Percentiles rank a stretch among this genome's conserved stretches.
These are phyloP conservation scores for Drosophila ercepeae DNA, from an alignment of 1,140 invertebrate species.

Conservation along the genomic window DNA sequence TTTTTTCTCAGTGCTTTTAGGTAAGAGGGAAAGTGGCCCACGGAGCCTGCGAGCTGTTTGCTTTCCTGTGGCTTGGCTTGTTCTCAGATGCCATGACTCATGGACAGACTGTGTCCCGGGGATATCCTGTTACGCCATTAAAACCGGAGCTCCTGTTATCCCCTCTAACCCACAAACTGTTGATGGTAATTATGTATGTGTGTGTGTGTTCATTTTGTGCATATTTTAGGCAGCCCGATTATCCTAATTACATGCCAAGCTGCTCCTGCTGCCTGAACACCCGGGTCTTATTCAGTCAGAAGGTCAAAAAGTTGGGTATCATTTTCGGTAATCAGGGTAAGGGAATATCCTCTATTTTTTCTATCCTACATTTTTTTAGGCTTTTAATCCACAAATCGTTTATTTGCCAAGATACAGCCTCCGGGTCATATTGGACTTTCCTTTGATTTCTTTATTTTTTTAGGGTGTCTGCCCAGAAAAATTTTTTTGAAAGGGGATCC, in stretches of 20 bases:
- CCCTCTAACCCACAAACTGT: constrained; percentile 52
- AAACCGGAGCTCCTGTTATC: constrained; percentile 26
- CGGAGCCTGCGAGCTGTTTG: constrained; percentile 20
- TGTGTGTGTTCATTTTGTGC: constrained; percentile 37
- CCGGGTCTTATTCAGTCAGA: not conserved
- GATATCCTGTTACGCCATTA: constrained; percentile 50
- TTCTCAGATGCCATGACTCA: constrained; percentile 23
- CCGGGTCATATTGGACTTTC: too few species aligned
- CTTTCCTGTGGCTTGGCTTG: constrained; percentile 12
- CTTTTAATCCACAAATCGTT: too few species aligned
- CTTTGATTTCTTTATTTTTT: too few species aligned
- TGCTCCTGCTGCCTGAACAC: not conserved
- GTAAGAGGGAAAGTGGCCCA: not conserved
- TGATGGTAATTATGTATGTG: constrained; percentile 43
- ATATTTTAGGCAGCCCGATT: constrained; percentile 65
- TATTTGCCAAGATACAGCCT: too few species aligned
- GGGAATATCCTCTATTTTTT: not conserved
- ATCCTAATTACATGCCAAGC: constrained; percentile 55
- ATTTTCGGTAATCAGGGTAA: not conserved
- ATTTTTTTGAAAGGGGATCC: too few species aligned
- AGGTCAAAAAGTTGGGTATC: not conserved
- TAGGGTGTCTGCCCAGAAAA: too few species aligned
- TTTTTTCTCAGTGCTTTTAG: not conserved
- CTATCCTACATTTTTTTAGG: not conserved
- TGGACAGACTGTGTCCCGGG: constrained; percentile 10